Evolutionary conservation across 2,113 vertebrate species (phyloP), one percentile per base, ranked within the genome.

Genomic region (Synchiropus splendidus): DNA sequence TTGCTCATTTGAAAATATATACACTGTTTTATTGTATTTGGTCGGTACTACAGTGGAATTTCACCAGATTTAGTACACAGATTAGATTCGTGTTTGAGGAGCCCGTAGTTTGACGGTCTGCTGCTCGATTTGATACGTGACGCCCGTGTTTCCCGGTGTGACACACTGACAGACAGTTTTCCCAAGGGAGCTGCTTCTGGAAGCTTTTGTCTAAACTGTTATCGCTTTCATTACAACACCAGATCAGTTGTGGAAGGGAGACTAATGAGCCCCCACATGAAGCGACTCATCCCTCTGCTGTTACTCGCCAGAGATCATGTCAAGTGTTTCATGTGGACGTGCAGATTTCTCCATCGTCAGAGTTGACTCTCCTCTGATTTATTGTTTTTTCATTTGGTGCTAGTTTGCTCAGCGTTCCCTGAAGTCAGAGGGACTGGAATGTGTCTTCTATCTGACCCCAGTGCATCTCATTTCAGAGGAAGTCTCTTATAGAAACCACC

Each of bases 311-410:
- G 37, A 21, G 49, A 51, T 27, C 43, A 62, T 48, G 62, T 67
- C 50, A 73, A 73, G 60, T 64, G 44, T 43, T 57, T 43, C 31
- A 14, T 75, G 78, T 33, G 69, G 72, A 78, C 67, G 57, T 76
- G 75, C 70, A 18, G 48, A 45, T 18, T 40, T 10, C 39, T 17
- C 44, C 51, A 14, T 70, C 46, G 54, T 36, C 45, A 42, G 36
- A 16, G 39, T 70, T 72, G 70, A 62, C 52, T 54, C 58, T 58
- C 12, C 42, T 31, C 18, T 55, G 59, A 70, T 69, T 77, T 74
- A 73, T 76, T 60, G 48, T 72, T 68, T 63, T 75, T 50, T 49
- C 12, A 36, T 36, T 50, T 13, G 9, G 31, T 45, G 31, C 54
- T 1, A 9, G 56, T 40, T 27, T 27, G 2, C 36, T 35, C 12